Conservation (phyloP, 2,888 invertebrate genomes). For the Drosophila maculinotata region DNA sequence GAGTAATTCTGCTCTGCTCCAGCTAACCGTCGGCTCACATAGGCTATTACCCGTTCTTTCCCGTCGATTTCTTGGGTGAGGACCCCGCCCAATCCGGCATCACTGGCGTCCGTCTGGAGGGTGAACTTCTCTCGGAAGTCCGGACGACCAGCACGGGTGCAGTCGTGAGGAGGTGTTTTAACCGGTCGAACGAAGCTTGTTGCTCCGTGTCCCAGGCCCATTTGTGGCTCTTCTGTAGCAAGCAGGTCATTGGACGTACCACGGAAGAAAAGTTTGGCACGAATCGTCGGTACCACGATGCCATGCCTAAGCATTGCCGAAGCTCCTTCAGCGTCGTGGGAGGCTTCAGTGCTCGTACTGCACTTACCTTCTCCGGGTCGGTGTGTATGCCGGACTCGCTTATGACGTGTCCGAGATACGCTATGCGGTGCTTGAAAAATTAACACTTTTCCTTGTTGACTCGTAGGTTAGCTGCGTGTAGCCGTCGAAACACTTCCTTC, state of each 20-base stretch:
- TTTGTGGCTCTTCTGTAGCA: background rate
- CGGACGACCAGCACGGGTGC: background rate
- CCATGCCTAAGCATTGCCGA: conserved; percentile 3
- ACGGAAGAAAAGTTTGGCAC: conserved; percentile 1
- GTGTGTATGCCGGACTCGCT: no score
- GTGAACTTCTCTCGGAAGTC: background rate
- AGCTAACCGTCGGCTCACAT: no score
- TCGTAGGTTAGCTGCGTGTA: no score
- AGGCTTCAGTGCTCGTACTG: background rate
- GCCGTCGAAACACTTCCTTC: no score
- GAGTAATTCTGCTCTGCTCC: no score
- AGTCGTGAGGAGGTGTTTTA: background rate
- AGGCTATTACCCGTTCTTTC: no score
- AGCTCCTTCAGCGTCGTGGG: background rate
- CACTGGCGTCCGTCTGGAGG: background rate
- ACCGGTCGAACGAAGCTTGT: background rate
- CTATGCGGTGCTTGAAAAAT: no score
- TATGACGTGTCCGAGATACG: no score
- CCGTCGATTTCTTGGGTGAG: no score
- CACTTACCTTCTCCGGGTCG: background rate
- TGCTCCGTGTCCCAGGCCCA: conserved; percentile 2
- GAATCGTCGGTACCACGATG: conserved; percentile 8
- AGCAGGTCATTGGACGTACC: background rate
- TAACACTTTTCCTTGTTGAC: no score
- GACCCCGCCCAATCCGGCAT: no score